Conservation (phyloP, 2,113 vertebrate species). For the Vulpes ferrilata region DNA sequence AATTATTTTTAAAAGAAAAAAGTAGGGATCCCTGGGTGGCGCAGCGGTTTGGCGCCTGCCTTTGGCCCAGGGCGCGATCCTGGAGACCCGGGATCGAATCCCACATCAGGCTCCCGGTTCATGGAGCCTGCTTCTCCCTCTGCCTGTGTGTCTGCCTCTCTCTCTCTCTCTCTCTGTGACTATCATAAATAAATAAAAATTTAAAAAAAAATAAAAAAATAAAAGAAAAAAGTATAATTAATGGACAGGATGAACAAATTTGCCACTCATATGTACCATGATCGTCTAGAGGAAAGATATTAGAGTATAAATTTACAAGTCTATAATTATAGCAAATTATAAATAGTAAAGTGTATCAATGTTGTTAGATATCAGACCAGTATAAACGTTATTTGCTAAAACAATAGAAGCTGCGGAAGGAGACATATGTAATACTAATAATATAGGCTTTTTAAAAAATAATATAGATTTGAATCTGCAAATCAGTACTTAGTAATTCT, state of each 20-base stretch:
- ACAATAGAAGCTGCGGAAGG: not conserved
- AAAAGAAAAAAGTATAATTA: not conserved
- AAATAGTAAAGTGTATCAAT: not conserved
- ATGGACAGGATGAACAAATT: not conserved
- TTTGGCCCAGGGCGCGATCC: too few relatives aligned
- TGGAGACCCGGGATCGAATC: too few relatives aligned
- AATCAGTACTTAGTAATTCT: not conserved
- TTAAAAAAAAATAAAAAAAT: too few relatives aligned
- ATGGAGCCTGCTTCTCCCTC: too few relatives aligned
- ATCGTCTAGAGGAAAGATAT: not conserved
- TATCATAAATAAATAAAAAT: too few relatives aligned
- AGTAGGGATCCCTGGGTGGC: too few relatives aligned
- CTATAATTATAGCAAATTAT: not conserved
- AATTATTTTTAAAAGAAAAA: not conserved
- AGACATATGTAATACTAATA: not conserved
- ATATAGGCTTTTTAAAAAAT: not conserved
- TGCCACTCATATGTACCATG: not conserved
- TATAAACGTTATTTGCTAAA: constrained; percentile 1
- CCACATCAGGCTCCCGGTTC: too few relatives aligned
- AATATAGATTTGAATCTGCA: not conserved
- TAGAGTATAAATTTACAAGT: not conserved
- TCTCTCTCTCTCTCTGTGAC: too few relatives aligned
- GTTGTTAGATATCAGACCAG: not conserved
- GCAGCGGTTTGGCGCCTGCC: too few relatives aligned
- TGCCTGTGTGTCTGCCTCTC: too few relatives aligned